Percentiles rank a stretch among this genome's conserved stretches.
Conservation (phyloP, 1,140 invertebrate genomes). For the Hestina assimilis region DNA sequence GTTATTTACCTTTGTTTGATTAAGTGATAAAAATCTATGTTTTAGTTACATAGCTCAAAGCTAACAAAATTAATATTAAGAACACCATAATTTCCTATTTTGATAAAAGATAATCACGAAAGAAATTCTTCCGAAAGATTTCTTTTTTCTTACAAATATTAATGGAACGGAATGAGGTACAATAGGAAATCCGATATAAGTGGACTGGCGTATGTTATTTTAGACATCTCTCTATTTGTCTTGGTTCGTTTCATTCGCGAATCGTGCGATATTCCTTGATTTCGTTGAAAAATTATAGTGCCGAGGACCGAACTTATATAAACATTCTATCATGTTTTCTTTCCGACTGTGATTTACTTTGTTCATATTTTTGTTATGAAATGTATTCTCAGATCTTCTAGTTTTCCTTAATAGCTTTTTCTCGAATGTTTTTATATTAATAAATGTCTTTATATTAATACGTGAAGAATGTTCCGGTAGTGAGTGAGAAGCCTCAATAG, state of each 20-base stretch:
- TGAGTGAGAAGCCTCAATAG: no score
- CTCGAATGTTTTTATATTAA: no score
- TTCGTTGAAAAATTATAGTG: slow-evolving; percentile 9
- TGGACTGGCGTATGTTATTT: slow-evolving; percentile 26
- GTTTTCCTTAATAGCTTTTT: no score
- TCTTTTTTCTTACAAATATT: slow-evolving; percentile 43
- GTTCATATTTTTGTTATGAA: no score
- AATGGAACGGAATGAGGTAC: slow-evolving; percentile 64
- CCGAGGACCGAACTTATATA: not conserved
- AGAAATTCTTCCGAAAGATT: slow-evolving; percentile 35
- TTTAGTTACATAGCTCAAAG: no score
- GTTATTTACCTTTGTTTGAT: no score
- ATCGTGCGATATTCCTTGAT: slow-evolving; percentile 11
- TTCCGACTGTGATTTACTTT: no score
- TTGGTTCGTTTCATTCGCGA: slow-evolving; percentile 12
- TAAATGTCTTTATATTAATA: no score
- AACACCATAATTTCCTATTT: not conserved
- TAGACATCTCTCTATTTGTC: slow-evolving; percentile 24
- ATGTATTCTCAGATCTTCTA: no score
- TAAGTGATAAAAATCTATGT: no score
- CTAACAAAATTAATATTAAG: no score
- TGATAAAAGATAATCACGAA: slow-evolving; percentile 12
- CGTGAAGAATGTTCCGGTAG: no score
- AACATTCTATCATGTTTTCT: not conserved
- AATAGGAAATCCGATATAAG: slow-evolving; percentile 67